Conservation (phyloP, 35 echinoderm and acorn worm genomes). For the Acanthaster planci region DNA sequence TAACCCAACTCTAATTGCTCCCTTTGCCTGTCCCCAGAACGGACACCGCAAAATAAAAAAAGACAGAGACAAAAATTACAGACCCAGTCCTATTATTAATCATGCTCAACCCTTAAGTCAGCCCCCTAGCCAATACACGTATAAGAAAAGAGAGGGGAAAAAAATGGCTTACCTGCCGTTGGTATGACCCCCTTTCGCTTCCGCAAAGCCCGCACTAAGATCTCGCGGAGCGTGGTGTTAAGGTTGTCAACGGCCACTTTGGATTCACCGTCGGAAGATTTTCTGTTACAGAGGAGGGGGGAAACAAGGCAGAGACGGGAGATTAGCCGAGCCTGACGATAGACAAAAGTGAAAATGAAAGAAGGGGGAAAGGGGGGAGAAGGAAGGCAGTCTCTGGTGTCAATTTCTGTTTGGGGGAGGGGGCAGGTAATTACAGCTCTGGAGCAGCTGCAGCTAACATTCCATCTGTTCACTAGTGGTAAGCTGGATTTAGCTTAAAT, state of each 20-base stretch:
- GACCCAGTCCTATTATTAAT: no score
- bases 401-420: no score
- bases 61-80: no score
- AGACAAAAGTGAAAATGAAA: background rate
- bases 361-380: background rate
- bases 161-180: slow-evolving; percentile 58
- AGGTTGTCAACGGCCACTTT: slow-evolving; percentile 74
- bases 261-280: slow-evolving; percentile 92
- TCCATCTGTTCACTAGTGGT: no score
- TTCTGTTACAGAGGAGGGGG: slow-evolving; percentile 46
- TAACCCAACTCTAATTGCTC: background rate
- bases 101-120: no score
- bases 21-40: background rate
- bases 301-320: slow-evolving; percentile 26
- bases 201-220: slow-evolving; percentile 80
- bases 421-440: no score
- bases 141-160: no score
- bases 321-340: background rate
- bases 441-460: no score
- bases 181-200: slow-evolving; percentile 91
- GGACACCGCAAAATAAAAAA: background rate
- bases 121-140: no score
- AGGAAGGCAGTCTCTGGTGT: no score
- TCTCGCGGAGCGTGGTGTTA: slow-evolving; percentile 69
- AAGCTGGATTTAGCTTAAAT: no score